Evolutionary conservation across 2,113 vertebrate species (phyloP), one percentile per base, ranked within the genome.

Genomic region (Trachemys scripta): DNA sequence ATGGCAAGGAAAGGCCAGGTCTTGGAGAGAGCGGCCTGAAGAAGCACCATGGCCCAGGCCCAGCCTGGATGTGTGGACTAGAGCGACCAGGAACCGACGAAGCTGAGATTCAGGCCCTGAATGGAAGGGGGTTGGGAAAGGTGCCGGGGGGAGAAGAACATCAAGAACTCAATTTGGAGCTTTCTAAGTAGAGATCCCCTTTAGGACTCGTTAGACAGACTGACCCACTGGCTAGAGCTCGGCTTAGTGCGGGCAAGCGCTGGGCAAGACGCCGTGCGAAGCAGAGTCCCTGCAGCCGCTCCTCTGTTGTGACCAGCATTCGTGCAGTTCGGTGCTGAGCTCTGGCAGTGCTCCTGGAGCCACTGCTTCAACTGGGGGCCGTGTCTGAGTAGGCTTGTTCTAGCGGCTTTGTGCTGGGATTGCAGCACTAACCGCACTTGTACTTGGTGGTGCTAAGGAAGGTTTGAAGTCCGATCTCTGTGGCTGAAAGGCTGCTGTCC

Each of bases 311-410:
- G 45, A 79, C 50, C 6, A 6, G 27, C 2, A 5, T 4, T 57
- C 25, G 22, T 22, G 27, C 7, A 35, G 29, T 31, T 62, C 27
- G 8, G 59, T 7, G 29, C 29, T 13, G 59, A 62, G 59, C 59
- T 47, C 45, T 1, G 8, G 0, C 62, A 35, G 5, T n/a, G 38
- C 50, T 8, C 12, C 59, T 5, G 17, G 29, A 59, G 25, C 47
- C 12, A 45, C 3, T 4, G 3, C n/a, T 12, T 75, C 47, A 4
- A 12, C n/a, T 5, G 0, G 35, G 81, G 69, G 75, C 4, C 1
- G 2, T 27, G 4, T 76, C 51, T 29, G 22, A 20, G 0, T 0
- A 0, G 29, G 19, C n/a, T 13, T 42, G 50, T 59, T 2, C 38
- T 2, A 42, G 35, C 57, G 17, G 57, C 45, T 4, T 80, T n/a